phyloP scores from a whole-genome alignment of 2,113 vertebrate species.

The Romanogobio albipinnatus region DNA sequence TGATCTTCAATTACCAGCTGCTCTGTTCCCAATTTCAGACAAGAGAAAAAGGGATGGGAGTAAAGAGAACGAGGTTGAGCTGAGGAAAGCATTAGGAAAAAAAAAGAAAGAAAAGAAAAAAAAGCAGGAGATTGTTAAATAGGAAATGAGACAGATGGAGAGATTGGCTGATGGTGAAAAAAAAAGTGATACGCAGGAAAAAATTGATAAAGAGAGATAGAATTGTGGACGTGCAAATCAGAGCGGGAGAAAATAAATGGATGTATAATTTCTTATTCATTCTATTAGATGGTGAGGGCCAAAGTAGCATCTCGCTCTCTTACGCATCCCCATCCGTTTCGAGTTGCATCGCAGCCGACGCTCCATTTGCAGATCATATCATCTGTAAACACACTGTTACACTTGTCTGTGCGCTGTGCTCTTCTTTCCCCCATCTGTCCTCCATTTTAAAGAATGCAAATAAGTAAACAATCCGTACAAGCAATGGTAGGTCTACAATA shows the following conservation, averaged over 20 bases:
- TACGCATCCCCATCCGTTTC: neutral
- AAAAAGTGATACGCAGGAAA: constrained; percentile 22
- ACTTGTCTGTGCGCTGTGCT: constrained; percentile 38
- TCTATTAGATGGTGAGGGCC: constrained; percentile 36
- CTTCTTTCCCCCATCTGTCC: neutral
- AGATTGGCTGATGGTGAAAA: constrained; percentile 37
- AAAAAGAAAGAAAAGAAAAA: neutral
- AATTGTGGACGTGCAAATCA: constrained; percentile 11
- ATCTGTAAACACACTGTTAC: constrained; percentile 59
- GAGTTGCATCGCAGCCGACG: neutral
- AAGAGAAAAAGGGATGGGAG: constrained; percentile 42
- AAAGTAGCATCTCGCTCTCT: constrained; percentile 4
- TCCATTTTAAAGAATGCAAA: constrained; percentile 60
- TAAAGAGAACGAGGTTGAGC: constrained; percentile 42
- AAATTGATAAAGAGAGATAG: constrained; percentile 28
- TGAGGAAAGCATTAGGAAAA: constrained; percentile 5
- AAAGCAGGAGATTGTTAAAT: constrained; percentile 38
- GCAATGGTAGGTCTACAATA: neutral
- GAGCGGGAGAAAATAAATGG: constrained; percentile 8
- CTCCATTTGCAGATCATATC: constrained; percentile 61
- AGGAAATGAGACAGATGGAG: constrained; percentile 47
- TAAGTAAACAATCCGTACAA: constrained; percentile 7
- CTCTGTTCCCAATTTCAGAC: constrained; percentile 77
- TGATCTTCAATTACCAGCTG: constrained; percentile 83
- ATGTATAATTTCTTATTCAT: constrained; percentile 55